These are phyloP conservation scores for Zeus faber DNA, from an alignment of 2,113 vertebrate species.

Conservation along the genomic window DNA sequence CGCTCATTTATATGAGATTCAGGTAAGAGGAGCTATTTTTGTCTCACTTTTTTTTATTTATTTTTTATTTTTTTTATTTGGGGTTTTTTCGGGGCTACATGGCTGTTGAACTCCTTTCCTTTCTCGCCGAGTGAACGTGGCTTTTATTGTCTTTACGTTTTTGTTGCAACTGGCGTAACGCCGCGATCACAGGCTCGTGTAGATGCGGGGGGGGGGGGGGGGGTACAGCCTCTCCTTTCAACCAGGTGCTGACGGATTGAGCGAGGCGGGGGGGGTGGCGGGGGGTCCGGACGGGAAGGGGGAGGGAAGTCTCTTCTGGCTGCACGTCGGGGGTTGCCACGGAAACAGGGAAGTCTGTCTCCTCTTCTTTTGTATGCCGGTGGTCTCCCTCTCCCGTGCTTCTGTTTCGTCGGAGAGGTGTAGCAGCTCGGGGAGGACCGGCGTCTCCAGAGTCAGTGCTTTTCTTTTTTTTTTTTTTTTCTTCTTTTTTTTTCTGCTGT, in stretches of 20 bases:
- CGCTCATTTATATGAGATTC: conserved; percentile 99
- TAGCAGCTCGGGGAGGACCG: too few relatives aligned
- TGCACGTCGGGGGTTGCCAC: conserved; percentile 63
- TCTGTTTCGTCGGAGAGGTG: too few relatives aligned
- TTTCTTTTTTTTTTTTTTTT: not conserved
- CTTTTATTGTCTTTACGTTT: not conserved
- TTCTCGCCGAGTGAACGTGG: not conserved
- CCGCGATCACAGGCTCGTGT: too few relatives aligned
- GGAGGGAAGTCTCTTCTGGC: conserved; percentile 51
- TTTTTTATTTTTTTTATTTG: not conserved
- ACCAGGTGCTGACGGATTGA: conserved; percentile 51
- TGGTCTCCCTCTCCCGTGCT: conserved; percentile 41
- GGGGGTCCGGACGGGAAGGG: conserved; percentile 47
- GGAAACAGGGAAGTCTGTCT: conserved; percentile 68
- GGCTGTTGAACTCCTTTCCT: not conserved
- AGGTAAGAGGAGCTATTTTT: conserved; percentile 80
- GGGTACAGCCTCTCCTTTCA: not conserved
- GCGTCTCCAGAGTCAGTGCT: conserved; percentile 7
- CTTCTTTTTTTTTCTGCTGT: conserved; percentile 6
- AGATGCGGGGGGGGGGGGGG: too few relatives aligned
- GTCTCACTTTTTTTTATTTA: not conserved
- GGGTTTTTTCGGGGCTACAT: too few relatives aligned
- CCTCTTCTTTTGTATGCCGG: conserved; percentile 62
- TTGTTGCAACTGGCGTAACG: too few relatives aligned
- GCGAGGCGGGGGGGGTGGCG: conserved; percentile 28